These are phyloP conservation scores for Heliconius hermathena DNA, from an alignment of 1,140 invertebrate genomes.

Conservation along the genomic window DNA sequence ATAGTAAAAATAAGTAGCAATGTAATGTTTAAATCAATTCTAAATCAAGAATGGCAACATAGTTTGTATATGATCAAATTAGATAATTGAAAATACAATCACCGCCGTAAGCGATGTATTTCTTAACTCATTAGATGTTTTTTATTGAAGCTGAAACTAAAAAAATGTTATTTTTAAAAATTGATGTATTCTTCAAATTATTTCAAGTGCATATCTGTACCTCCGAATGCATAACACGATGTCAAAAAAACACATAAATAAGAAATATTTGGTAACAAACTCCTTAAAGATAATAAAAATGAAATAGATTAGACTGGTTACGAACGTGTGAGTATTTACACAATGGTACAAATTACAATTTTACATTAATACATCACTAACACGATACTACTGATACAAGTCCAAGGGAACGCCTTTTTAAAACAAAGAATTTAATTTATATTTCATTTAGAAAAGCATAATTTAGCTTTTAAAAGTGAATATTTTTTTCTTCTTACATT, in stretches of 20 bases:
- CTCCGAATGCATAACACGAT: constrained; percentile 41
- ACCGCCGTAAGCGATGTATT: no score
- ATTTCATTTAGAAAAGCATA: not conserved
- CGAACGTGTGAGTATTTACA: constrained; percentile 74
- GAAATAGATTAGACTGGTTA: constrained; percentile 56
- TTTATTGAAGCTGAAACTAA: no score
- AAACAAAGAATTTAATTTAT: not conserved
- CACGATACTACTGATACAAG: constrained; percentile 63
- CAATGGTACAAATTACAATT: constrained; percentile 57
- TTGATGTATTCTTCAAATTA: no score
- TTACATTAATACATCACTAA: constrained; percentile 72
- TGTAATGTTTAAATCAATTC: not conserved
- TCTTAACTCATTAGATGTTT: no score
- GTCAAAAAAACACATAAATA: constrained; percentile 72
- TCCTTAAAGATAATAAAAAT: constrained; percentile 70
- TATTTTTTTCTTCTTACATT: not conserved
- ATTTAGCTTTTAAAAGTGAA: not conserved
- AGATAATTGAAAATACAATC: no score
- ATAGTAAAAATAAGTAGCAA: no score
- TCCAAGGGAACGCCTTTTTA: constrained; percentile 30
- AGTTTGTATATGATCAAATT: no score
- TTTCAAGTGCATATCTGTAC: constrained; percentile 36
- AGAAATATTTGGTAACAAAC: constrained; percentile 81
- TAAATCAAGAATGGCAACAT: no score
- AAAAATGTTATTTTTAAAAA: no score